phyloP scores from a whole-genome alignment of 2,113 vertebrate species.

The Strix aluco region DNA sequence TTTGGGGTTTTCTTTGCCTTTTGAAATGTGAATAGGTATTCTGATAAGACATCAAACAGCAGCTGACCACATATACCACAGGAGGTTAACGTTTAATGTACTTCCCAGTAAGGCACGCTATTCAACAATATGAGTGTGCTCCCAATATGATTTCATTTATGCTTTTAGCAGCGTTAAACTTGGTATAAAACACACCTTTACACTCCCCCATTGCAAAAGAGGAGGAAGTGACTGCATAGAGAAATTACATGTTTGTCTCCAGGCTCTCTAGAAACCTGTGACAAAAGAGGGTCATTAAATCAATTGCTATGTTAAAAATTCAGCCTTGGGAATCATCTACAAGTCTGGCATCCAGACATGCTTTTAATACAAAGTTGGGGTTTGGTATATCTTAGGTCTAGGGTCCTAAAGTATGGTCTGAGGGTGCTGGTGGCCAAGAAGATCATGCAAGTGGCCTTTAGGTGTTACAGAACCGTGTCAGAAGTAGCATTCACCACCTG shows the following conservation, averaged over 20 bases:
- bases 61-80: slow-evolving; percentile 24
- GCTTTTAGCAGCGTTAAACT: neutral
- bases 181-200: neutral
- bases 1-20: slow-evolving; percentile 3
- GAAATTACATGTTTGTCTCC: neutral
- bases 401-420: neutral
- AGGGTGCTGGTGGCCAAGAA: neutral
- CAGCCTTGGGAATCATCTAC: neutral
- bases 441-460: neutral
- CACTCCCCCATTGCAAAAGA: neutral
- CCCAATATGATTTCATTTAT: neutral
- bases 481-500: neutral
- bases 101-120: neutral
- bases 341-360: neutral
- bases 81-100: neutral
- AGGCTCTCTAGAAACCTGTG: neutral
- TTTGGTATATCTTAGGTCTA: neutral
- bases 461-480: neutral
- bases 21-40: neutral
- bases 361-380: neutral
- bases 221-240: neutral
- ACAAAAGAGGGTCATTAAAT: neutral
- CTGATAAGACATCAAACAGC: slow-evolving; percentile 3
- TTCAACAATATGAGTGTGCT: neutral
- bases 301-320: neutral